These are phyloP conservation scores for Drosophila santomea DNA, from an alignment of 1,140 invertebrate species.

Conservation along the genomic window DNA sequence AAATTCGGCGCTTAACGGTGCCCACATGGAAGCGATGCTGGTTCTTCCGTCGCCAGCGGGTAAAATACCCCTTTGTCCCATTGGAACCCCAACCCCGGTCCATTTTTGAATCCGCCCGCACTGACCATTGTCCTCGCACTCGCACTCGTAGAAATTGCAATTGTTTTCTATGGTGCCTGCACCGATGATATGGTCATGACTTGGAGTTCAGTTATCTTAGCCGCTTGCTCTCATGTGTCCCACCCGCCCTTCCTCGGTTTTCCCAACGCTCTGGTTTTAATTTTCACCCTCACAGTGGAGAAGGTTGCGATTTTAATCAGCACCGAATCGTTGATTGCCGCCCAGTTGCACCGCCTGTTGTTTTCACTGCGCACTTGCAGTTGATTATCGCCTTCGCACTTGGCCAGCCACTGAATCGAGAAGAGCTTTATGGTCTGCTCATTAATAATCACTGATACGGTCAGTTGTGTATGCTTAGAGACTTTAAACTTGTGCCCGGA, in stretches of 20 bases:
- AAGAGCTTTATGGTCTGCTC: constrained; percentile 21
- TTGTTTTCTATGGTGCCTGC: constrained; percentile 66
- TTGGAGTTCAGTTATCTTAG: constrained; percentile 58
- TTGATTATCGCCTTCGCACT: constrained; percentile 55
- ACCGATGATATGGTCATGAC: constrained; percentile 71
- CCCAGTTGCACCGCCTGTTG: constrained; percentile 17
- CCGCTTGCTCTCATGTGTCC: constrained; percentile 10
- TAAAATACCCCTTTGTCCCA: no score
- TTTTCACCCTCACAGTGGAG: constrained; percentile 47
- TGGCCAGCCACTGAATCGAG: constrained; percentile 2
- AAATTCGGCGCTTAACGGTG: constrained; percentile 41
- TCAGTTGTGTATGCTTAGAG: constrained; percentile 4
- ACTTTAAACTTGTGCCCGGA: background rate
- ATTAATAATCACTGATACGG: constrained; percentile 22
- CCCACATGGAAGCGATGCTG: constrained; percentile 41
- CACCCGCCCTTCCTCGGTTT: background rate
- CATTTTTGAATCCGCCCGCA: constrained; percentile 16
- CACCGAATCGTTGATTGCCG: constrained; percentile 61
- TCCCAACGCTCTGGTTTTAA: constrained; percentile 38
- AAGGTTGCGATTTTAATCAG: constrained; percentile 74
- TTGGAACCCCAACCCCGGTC: background rate
- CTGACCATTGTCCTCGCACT: constrained; percentile 46
- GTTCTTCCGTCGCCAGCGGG: background rate
- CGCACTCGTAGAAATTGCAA: constrained; percentile 53
- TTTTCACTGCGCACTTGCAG: constrained; percentile 30